phyloP scores from a whole-genome alignment of 2,113 vertebrate genomes.

The Solea solea region DNA sequence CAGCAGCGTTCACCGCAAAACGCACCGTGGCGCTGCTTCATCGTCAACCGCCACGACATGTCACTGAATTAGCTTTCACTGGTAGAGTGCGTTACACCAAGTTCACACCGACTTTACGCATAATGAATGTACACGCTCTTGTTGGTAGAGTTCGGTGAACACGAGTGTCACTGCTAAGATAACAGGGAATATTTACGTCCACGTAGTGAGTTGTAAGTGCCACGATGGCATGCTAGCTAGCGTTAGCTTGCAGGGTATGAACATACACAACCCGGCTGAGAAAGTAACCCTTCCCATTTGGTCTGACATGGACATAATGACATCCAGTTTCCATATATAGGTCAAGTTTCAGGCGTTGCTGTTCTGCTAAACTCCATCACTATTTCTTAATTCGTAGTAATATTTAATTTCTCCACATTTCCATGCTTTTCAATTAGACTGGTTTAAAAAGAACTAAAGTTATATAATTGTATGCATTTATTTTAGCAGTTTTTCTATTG shows the following conservation, averaged over 20 bases:
- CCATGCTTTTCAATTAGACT: background rate
- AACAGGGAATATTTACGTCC: background rate
- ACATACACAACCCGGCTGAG: background rate
- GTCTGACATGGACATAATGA: background rate
- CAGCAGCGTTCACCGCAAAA: slow-evolving; percentile 20
- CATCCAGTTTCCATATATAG: background rate
- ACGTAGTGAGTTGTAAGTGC: slow-evolving; percentile 33
- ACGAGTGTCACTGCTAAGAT: no score
- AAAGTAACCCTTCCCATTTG: background rate
- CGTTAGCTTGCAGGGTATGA: background rate
- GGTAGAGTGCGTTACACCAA: background rate
- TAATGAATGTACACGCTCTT: no score
- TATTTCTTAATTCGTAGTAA: background rate
- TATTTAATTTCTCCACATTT: no score
- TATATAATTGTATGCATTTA: background rate
- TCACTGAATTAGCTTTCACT: background rate
- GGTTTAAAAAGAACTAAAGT: background rate
- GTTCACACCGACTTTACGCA: background rate
- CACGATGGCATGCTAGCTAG: slow-evolving; percentile 56
- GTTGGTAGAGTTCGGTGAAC: no score
- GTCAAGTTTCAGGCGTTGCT: background rate
- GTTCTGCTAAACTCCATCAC: background rate
- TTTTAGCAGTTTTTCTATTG: background rate
- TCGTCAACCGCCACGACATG: background rate
- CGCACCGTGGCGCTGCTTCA: slow-evolving; percentile 44